Percentiles rank a stretch among this genome's conserved stretches.
Conservation (phyloP, 2,797 vertebrate genomes). For the Clamator glandarius region DNA sequence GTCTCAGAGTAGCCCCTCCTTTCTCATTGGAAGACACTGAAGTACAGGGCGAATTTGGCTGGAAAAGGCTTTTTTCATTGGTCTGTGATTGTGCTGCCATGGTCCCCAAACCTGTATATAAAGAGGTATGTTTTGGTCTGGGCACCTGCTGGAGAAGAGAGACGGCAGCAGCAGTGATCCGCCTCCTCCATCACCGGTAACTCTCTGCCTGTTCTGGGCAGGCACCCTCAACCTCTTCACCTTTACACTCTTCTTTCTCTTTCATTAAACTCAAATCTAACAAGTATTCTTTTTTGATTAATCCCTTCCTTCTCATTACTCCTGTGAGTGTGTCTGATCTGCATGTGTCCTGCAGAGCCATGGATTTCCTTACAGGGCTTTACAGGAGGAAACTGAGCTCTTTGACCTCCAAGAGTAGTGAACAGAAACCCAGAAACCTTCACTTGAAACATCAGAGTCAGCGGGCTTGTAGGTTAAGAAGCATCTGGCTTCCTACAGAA, state of each 20-base stretch:
- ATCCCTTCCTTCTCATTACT: background rate
- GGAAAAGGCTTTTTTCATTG: background rate
- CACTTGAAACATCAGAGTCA: background rate
- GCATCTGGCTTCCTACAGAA: background rate
- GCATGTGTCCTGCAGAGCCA: accelerated
- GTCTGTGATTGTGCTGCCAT: accelerated
- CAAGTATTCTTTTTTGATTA: background rate
- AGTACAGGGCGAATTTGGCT: background rate
- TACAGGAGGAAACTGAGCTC: background rate
- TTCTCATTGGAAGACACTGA: background rate
- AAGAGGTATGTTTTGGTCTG: background rate
- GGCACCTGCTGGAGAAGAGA: background rate
- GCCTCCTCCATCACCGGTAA: background rate
- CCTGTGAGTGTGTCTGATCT: background rate
- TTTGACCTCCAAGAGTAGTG: background rate
- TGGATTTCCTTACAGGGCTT: background rate
- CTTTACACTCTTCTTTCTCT: background rate
- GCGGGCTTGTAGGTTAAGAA: background rate
- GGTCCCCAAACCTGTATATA: background rate
- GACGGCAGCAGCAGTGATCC: background rate
- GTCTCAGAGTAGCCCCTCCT: background rate
- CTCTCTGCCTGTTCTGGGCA: background rate
- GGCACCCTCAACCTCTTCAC: background rate
- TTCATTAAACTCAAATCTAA: background rate
- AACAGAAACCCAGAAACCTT: background rate